A percentile compares a stretch with the other conserved stretches of the same genome.
Conservation (phyloP, 37 sponge, comb jelly and placozoan genomes). For the Haliclona indistincta region DNA sequence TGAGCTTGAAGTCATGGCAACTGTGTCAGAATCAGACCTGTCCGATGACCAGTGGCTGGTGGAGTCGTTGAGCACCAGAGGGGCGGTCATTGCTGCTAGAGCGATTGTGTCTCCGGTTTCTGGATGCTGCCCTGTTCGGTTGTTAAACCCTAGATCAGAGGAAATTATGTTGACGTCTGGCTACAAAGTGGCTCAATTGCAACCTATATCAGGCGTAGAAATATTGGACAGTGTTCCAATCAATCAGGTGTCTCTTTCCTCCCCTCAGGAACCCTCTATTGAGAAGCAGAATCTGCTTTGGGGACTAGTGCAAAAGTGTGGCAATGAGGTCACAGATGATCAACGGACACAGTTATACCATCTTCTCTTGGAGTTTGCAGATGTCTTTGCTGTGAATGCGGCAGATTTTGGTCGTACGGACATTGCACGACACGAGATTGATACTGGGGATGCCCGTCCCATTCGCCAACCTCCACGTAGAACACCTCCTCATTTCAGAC, state of each 20-base stretch:
- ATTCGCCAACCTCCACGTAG: slow-evolving; percentile 43
- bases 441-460: slow-evolving; percentile 29
- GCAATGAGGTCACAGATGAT: background rate
- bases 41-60: background rate
- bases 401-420: slow-evolving; percentile 8
- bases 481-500: background rate
- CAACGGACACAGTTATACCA: slow-evolving; percentile 6
- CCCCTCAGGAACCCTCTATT: background rate
- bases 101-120: slow-evolving; percentile 9
- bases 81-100: slow-evolving; percentile 10
- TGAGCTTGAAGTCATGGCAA: no score
- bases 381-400: slow-evolving; percentile 10
- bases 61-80: background rate
- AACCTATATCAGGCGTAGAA: no score
- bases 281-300: background rate
- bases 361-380: slow-evolving; percentile 9
- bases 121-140: no score
- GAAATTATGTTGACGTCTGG: no score
- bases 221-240: no score
- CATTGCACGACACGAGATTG: slow-evolving; percentile 7
- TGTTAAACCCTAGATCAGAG: no score
- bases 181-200: no score
- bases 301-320: background rate
- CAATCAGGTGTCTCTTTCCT: no score
- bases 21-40: no score